Base-by-base conservation (phyloP, 2,888 invertebrate genomes). In the Drosophila borborema region DNA sequence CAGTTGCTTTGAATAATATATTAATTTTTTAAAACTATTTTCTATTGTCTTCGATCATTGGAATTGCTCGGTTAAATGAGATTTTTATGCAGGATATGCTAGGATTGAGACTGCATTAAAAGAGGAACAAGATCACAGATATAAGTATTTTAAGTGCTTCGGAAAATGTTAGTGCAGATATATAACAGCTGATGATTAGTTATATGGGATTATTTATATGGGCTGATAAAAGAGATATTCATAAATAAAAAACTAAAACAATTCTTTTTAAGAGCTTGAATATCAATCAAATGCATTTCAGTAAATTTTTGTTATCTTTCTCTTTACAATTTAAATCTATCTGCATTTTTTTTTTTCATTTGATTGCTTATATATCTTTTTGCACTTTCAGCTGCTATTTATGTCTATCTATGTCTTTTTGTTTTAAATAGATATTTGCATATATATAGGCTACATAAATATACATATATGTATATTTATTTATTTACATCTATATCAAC, bases 401-500 rank as follows among this genome's bases (percentile, higher is more conserved):
- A 49, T 20, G 20, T 20, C 20, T 20, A 20, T 20, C 20, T 20
- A 53, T 53, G 20, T 53, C 9, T 8, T 38, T 53, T 53, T 53
- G 20, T 5, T 18, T 34, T 3, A 12, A 34, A 18, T 34, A 34
- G 1, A 34, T 53, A 38, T 53, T 53, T 36, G 36, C 36, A 20
- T 41, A n/a, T 23, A 28, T 9, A n/a, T n/a, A 20, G 8, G 3
- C 28, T 36, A 9, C 14, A 36, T 55, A 31, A 16, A 41, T n/a
- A 41, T 18, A 8, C 16, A 16, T 10, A 31, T 4, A 16, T 5
- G n/a, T n/a, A 14, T 4, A 43, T 23, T 45, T 58, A 20, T 45
- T 18, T 43, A 34, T 56, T 43, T 34, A 40, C 51, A 28, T 55
- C 31, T 31, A 18, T n/a, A 56, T 43, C 43, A 28, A 14, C 31